Percentiles rank a stretch among this genome's conserved stretches.
phyloP scores from a whole-genome alignment of 2,797 vertebrate genomes.

The Kryptopterus vitreolus region DNA sequence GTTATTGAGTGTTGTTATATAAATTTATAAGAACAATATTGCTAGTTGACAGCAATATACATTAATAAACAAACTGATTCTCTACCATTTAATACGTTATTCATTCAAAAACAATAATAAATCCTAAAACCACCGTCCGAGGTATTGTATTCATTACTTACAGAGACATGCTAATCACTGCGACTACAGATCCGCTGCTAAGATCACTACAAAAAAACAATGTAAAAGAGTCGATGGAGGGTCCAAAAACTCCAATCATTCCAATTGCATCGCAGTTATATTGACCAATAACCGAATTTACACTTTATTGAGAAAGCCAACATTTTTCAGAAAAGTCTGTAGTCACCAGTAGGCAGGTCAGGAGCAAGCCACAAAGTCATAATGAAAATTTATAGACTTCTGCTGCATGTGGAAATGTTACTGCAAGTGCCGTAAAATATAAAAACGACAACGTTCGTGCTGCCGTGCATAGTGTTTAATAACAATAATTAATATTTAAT shows the following conservation, averaged over 20 bases:
- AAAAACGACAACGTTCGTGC: slow-evolving; percentile 36
- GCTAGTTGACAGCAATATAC: not conserved
- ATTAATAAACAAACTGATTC: too few species aligned
- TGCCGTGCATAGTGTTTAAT: slow-evolving; percentile 23
- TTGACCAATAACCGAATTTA: not conserved
- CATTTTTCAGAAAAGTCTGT: slow-evolving; percentile 1
- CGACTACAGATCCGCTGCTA: not conserved
- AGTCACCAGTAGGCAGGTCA: slow-evolving; percentile 13
- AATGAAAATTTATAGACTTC: slow-evolving; percentile 27
- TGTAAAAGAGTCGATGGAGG: not conserved
- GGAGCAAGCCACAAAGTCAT: slow-evolving; percentile 24
- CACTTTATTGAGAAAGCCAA: not conserved
- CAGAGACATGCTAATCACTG: not conserved
- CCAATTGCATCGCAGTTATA: not conserved
- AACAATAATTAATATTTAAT: slow-evolving; percentile 42
- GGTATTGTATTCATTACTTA: too few species aligned
- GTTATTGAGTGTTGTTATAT: not conserved
- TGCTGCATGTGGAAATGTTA: slow-evolving; percentile 21
- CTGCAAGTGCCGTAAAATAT: slow-evolving; percentile 24
- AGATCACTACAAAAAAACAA: not conserved
- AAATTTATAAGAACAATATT: not conserved
- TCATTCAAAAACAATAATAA: too few species aligned
- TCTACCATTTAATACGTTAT: too few species aligned
- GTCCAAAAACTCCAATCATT: too few species aligned
- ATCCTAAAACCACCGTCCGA: too few species aligned